Evolutionary conservation across 2,113 vertebrate species (phyloP), one percentile per base, ranked within the genome.

Genomic region (Mixornis gularis): DNA sequence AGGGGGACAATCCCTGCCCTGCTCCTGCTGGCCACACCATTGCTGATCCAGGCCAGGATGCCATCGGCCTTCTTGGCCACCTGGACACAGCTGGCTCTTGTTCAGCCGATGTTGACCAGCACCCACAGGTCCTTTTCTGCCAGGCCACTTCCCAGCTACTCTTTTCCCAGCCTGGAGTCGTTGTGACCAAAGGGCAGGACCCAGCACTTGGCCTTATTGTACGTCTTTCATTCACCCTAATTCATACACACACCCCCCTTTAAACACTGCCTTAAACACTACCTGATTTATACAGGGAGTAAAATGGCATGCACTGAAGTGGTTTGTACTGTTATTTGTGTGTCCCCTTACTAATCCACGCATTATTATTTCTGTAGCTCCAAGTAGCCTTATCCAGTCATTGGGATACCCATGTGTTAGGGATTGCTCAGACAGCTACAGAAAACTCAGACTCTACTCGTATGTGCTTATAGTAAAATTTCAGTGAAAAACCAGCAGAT

Each of bases 171-270:
- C 26, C 56, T 83, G 36, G 36, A 13, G 5, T 3, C 62, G 69
- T 68, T 83, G 71, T 40, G 24, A 49, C 13, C 12, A 19, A n/a
- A 13, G 29, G 4, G 27, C 56, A 83, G 27, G 27, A 78, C 16
- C 5, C 0, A 0, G 71, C 43, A 6, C 11, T 58, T 12, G 8
- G 17, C 17, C 19, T 51, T 38, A 13, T 6, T 64, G 43, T n/a
- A 44, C 1, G 0, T 58, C 27, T 25, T 84, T 64, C 8, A 18
- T 44, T 84, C 44, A 52, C 43, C n/a, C 48, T 72, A 12, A 49
- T 64, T 93, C 11, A 14, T 36, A 9, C 12, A 26, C 12, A 6
- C 32, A 34, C 26, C 17, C 8, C 8, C 26, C 18, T 68, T 87
- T 20, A 63, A 58, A 86, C 26, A 36, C 18, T n/a, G 26, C 43